Evolutionary conservation across 1,140 invertebrate genomes (phyloP).

Genomic region (Bombus confusus): DNA sequence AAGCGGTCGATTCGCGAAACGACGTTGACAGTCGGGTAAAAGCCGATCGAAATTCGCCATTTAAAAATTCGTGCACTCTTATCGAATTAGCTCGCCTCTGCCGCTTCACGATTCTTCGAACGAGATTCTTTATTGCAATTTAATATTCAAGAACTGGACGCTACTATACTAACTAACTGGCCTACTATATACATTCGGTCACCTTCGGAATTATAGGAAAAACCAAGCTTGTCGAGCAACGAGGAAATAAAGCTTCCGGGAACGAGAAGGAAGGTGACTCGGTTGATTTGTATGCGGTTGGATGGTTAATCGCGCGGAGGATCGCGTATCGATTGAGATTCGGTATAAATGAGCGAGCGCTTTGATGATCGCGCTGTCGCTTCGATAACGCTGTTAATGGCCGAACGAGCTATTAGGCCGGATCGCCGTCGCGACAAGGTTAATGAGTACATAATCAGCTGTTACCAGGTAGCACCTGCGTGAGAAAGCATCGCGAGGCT

Average conservation of each 20-base stretch:
- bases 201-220: background rate
- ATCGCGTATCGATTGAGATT: slow-evolving; percentile 38
- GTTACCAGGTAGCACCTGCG: slow-evolving; percentile 36
- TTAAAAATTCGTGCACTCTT: no score
- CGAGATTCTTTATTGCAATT: background rate
- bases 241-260: background rate
- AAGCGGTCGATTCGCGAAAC: background rate
- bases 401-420: slow-evolving; percentile 39
- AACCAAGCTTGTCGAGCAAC: no score
- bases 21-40: background rate
- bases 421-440: slow-evolving; percentile 36
- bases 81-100: background rate
- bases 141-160: background rate
- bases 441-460: slow-evolving; percentile 33
- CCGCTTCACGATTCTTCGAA: background rate
- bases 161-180: no score
- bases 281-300: slow-evolving; percentile 9
- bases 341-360: slow-evolving; percentile 5
- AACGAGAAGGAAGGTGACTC: background rate
- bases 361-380: slow-evolving; percentile 25
- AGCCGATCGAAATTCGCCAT: no score
- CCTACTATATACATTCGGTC: no score
- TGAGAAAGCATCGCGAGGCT: slow-evolving; percentile 4
- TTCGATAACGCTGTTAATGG: slow-evolving; percentile 47
- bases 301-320: slow-evolving; percentile 13